Conservation (phyloP, 2,888 invertebrate genomes). For the Rhamnusium bicolor region DNA sequence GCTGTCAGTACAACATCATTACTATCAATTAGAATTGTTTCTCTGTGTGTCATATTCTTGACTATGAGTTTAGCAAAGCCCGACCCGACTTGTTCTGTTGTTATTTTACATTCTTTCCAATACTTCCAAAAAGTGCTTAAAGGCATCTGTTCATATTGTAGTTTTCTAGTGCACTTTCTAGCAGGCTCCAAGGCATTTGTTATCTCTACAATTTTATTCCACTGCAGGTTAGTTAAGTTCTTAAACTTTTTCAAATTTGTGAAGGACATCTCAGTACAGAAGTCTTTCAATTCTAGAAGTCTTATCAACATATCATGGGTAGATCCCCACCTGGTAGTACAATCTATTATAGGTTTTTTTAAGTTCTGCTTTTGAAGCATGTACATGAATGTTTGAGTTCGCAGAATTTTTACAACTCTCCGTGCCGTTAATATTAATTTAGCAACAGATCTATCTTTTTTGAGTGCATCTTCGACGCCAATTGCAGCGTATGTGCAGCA, state of each 20-base stretch:
- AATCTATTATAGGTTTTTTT: conserved; percentile 23
- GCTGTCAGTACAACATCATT: conserved; percentile 25
- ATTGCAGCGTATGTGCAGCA: conserved; percentile 27
- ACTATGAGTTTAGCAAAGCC: conserved; percentile 3
- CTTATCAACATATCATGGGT: conserved; percentile 8
- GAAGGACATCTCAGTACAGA: not conserved
- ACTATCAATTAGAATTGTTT: conserved; percentile 12
- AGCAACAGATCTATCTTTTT: not conserved
- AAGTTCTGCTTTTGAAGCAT: conserved; percentile 17
- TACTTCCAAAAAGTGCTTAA: not conserved
- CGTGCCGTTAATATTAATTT: conserved; percentile 5
- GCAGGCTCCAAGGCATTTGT: not conserved
- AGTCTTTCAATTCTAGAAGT: conserved; percentile 3
- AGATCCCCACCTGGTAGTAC: conserved; percentile 18
- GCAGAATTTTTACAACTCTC: conserved; percentile 12
- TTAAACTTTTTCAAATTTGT: conserved; percentile 8
- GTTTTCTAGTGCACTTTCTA: conserved; percentile 9
- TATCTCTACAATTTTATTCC: not conserved
- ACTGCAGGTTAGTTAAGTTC: not conserved
- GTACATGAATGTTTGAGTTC: conserved; percentile 18
- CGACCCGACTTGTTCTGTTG: conserved; percentile 5
- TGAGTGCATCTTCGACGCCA: conserved; percentile 18
- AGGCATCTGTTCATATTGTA: conserved; percentile 5
- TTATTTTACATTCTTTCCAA: conserved; percentile 6
- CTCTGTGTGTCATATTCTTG: conserved; percentile 8